Conservation (phyloP, 1,140 invertebrate species). For the Cataglyphis hispanica region DNA sequence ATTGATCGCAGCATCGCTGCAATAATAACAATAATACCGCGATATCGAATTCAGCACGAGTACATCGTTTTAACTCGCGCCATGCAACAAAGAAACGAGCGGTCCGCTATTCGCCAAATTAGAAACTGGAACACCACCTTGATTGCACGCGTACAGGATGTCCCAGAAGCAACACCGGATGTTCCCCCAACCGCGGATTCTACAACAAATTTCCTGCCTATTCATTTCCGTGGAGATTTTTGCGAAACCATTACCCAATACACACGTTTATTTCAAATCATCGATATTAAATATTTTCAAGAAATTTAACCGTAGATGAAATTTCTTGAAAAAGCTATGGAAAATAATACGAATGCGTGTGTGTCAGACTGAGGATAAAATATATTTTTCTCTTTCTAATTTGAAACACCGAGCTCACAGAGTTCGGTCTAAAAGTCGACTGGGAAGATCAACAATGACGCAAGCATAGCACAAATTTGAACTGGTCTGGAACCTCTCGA, state of each 20-base stretch:
- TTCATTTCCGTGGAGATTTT: not conserved
- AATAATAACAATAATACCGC: conserved; percentile 35
- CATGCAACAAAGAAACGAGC: conserved; percentile 20
- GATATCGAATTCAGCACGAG: conserved; percentile 54
- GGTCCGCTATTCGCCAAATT: conserved; percentile 54
- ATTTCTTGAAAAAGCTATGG: not conserved
- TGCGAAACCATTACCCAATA: not conserved
- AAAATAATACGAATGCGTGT: not conserved
- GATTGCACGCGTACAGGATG: conserved; percentile 27
- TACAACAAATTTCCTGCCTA: conserved; percentile 1
- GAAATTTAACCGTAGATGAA: not conserved
- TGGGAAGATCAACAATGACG: conserved; percentile 47
- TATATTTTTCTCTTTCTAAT: not conserved
- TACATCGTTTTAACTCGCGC: conserved; percentile 40
- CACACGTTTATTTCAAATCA: not conserved
- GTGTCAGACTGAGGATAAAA: not conserved
- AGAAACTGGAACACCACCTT: conserved; percentile 54
- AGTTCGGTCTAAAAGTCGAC: not conserved
- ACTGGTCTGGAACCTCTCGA: conserved; percentile 10
- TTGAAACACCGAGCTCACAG: not conserved
- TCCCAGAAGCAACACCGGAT: conserved; percentile 8
- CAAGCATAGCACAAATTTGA: conserved; percentile 48
- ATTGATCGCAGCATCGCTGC: conserved; percentile 62
- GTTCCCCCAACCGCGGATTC: not conserved
- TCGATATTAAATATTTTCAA: not conserved